phyloP scores from a whole-genome alignment of 2,888 invertebrate species.

The Gortyna flavago region DNA sequence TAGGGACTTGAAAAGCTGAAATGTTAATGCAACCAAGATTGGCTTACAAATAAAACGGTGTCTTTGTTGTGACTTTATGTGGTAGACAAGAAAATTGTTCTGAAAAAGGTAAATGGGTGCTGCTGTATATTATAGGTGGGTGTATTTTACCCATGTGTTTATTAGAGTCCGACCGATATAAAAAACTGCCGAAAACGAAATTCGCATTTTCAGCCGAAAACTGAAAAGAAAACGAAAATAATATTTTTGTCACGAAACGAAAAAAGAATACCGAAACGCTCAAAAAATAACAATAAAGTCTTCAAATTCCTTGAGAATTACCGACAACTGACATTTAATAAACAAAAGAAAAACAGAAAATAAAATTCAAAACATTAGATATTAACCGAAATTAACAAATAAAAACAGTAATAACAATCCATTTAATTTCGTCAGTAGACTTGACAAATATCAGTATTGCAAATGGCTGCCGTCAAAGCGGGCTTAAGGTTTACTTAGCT shows the following conservation, averaged over 20 bases:
- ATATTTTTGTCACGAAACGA: background rate
- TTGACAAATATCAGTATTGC: slow-evolving; percentile 40
- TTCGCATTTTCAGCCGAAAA: background rate
- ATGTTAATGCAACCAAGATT: slow-evolving; percentile 1
- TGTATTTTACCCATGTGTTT: background rate
- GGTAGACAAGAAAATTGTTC: background rate
- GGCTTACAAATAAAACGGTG: background rate
- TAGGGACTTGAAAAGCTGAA: background rate
- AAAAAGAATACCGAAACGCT: background rate
- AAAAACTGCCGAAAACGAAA: background rate
- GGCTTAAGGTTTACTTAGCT: slow-evolving; percentile 27
- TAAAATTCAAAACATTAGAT: background rate
- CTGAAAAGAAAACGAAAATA: background rate
- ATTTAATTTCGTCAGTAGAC: slow-evolving; percentile 31
- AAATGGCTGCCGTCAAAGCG: slow-evolving; percentile 41
- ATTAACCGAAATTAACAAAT: background rate
- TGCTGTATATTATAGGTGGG: background rate
- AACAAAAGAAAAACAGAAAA: background rate
- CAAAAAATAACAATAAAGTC: background rate
- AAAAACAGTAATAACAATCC: background rate
- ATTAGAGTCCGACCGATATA: background rate
- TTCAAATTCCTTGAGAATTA: background rate
- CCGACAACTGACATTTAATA: background rate
- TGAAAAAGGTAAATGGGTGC: background rate
- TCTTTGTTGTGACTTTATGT: background rate